Base-by-base conservation (phyloP, 64 coral and sea anemone genomes). In the Stylophora pistillata region DNA sequence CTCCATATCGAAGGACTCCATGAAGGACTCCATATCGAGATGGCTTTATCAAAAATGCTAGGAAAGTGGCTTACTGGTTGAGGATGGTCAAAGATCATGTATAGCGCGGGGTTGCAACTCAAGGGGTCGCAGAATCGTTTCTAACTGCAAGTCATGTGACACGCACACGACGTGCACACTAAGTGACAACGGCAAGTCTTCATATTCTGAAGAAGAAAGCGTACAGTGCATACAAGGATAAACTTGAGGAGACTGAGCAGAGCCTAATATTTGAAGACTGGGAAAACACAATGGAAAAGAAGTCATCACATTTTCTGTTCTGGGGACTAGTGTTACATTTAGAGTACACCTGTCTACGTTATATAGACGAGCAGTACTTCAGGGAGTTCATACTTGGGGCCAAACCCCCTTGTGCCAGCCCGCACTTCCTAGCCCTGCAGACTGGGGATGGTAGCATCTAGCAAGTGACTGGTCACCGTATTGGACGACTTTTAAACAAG, bases 21-120 rank as follows among this genome's bases (percentile, higher is more conserved):
- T 26, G 80, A 80, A 61, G 89, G 79, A 68, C 78, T 91, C 5
- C 80, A 91, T 54, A 75, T 76, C 9, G 89, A 91, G 85, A 90
- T 90, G 88, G 21, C 78, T 0, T 11, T n/a, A 41, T 30, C 74
- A 59, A 76, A 83, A 57, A 37, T 62, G 32, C 88, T 90, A 4
- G 77, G 70, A 1, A 84, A 90, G 70, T 90, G 26, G 78, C 25
- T 90, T 0, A 53, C 21, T 14, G 78, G 78, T 57, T 83, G 77
- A 62, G 89, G 89, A 9, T 90, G 89, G 89, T 23, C 70, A 18
- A 30, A 90, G 10, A 28, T 75, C 25, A 23, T 83, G 9, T 72
- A 12, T n/a, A 90, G 61, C 74, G 78, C 78, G 55, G 27, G 20
- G 78, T 83, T 30, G 69, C 78, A 15, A 90, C 61, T 41, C 27